A percentile compares a stretch with the other conserved stretches of the same genome.
Evolutionary conservation across 2,113 vertebrate genomes (phyloP).

Genomic region (Choloepus hoffmanni): DNA sequence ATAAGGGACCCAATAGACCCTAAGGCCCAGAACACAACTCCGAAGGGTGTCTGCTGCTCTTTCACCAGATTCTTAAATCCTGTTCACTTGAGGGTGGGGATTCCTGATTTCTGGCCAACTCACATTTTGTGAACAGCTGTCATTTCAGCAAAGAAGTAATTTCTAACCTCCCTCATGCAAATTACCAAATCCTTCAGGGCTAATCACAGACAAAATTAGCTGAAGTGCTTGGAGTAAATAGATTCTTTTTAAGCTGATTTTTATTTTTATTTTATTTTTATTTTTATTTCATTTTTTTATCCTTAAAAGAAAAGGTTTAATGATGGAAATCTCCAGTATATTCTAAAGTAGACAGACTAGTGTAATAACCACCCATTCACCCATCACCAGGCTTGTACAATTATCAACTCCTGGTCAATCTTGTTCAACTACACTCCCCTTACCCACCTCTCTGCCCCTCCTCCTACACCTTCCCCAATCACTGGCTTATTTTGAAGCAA

Average conservation of each 20-base stretch:
- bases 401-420: not conserved
- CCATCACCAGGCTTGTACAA: not conserved
- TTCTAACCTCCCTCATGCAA: not conserved
- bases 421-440: not conserved
- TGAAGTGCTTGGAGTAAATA: not conserved
- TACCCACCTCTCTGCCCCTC: not conserved
- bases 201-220: conserved; percentile 39
- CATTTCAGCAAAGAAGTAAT: not conserved
- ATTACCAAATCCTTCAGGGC: not conserved
- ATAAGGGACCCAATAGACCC: too few species aligned
- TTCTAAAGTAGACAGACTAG: not conserved
- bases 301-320: not conserved
- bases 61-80: not conserved
- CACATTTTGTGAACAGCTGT: not conserved
- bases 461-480: not conserved
- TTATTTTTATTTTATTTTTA: not conserved
- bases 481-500: not conserved
- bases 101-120: not conserved
- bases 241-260: not conserved
- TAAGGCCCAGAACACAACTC: not conserved
- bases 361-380: not conserved
- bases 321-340: not conserved
- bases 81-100: not conserved
- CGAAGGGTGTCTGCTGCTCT: not conserved
- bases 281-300: not conserved